Percentiles rank a stretch among this genome's conserved stretches.
Conservation (phyloP, 2,888 invertebrate species). For the Papilio gigon region DNA sequence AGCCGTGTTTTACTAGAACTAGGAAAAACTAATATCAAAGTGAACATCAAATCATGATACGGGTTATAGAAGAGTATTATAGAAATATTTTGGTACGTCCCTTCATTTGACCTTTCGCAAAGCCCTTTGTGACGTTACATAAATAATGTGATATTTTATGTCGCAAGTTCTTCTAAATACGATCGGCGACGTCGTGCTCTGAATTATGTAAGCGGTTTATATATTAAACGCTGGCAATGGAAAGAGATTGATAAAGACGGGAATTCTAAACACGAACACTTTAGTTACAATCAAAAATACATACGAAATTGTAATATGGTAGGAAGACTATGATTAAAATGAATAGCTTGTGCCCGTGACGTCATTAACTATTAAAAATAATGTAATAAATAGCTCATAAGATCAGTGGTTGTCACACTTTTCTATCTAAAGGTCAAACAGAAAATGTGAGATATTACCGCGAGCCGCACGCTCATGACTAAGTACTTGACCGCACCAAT, state of each 20-base stretch:
- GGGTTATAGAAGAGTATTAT: slow-evolving; percentile 26
- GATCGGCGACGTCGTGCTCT: slow-evolving; percentile 35
- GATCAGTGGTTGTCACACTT: too few species aligned
- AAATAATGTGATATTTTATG: slow-evolving; percentile 39
- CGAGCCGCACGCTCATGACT: too few species aligned
- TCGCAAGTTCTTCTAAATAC: slow-evolving; percentile 40
- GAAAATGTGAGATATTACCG: too few species aligned
- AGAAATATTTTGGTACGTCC: slow-evolving; percentile 27
- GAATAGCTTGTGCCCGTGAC: too few species aligned
- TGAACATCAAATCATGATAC: slow-evolving; percentile 4
- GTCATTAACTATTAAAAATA: too few species aligned
- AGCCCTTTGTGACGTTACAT: slow-evolving; percentile 37
- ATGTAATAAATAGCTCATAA: too few species aligned
- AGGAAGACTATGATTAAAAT: too few species aligned
- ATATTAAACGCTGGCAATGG: slow-evolving; percentile 32
- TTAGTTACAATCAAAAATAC: neutral
- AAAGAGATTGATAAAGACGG: slow-evolving; percentile 39
- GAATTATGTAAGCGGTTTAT: slow-evolving; percentile 39
- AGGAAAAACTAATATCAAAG: neutral
- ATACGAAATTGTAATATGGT: neutral
- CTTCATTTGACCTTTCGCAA: slow-evolving; percentile 34
- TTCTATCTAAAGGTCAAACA: too few species aligned
- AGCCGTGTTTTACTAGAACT: slow-evolving; percentile 30
- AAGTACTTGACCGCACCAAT: too few species aligned
- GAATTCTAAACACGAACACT: slow-evolving; percentile 34